A percentile compares a stretch with the other conserved stretches of the same genome.
Evolutionary conservation across 2,888 invertebrate genomes (phyloP).

Genomic region (Heliothis peltigera): DNA sequence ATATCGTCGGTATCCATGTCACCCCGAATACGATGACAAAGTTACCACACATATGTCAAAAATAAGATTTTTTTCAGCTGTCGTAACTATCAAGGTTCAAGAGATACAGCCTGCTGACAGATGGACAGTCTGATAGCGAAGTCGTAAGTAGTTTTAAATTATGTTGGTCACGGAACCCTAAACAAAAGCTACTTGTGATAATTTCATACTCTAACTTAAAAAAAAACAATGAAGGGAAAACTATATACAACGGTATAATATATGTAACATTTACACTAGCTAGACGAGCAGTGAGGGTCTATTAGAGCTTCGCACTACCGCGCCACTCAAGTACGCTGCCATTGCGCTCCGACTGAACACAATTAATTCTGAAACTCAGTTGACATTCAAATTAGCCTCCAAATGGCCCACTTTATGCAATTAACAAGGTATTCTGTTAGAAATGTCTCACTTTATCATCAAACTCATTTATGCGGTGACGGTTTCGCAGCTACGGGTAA

Average conservation of each 20-base stretch:
- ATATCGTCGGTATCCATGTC: too few species aligned
- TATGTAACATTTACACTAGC: slow-evolving; percentile 11
- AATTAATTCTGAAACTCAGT: slow-evolving; percentile 62
- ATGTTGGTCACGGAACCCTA: too few species aligned
- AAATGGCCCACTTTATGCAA: slow-evolving; percentile 62
- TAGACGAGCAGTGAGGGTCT: slow-evolving; percentile 9
- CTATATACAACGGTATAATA: not conserved
- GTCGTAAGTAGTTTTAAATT: too few species aligned
- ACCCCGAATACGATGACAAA: too few species aligned
- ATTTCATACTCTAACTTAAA: too few species aligned
- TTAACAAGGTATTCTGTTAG: slow-evolving; percentile 57
- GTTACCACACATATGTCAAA: too few species aligned
- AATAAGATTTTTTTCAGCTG: too few species aligned
- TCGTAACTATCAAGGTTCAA: too few species aligned
- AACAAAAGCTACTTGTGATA: too few species aligned
- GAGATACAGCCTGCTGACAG: too few species aligned
- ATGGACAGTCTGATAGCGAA: too few species aligned
- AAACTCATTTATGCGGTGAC: slow-evolving; percentile 33
- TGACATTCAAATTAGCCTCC: slow-evolving; percentile 64
- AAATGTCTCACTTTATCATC: slow-evolving; percentile 48
- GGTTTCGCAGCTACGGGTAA: slow-evolving; percentile 2
- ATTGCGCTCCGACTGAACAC: slow-evolving; percentile 39
- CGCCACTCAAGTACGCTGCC: slow-evolving; percentile 21
- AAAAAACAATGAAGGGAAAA: not conserved
- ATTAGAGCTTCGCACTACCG: slow-evolving; percentile 25